Evolutionary conservation across 2,888 invertebrate species (phyloP).

Genomic region (Hyposoter dolosus): DNA sequence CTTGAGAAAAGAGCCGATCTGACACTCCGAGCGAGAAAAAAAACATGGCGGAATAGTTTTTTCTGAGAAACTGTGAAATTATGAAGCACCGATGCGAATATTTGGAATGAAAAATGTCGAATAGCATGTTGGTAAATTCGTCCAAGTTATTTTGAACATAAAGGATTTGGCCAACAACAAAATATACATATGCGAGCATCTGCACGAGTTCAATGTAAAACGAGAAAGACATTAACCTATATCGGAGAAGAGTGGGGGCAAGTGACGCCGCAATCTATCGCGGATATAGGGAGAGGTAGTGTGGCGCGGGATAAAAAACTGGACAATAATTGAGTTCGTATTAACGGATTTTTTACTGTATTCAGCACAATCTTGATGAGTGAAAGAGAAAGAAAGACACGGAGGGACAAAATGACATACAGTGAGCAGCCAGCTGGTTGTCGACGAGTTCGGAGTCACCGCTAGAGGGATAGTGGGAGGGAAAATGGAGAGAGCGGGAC

Average conservation of each 20-base stretch:
- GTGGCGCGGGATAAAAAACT: neutral
- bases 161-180: neutral
- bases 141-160: slow-evolving; percentile 1
- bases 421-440: slow-evolving; percentile 57
- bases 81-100: neutral
- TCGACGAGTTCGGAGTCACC: slow-evolving; percentile 45
- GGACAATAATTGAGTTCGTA: slow-evolving; percentile 7
- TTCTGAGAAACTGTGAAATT: too few species aligned
- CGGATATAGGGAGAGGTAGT: neutral
- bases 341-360: slow-evolving; percentile 27
- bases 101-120: neutral
- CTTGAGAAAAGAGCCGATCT: neutral
- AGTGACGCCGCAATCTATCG: slow-evolving; percentile 1
- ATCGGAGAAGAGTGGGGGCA: neutral
- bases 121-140: neutral
- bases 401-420: neutral
- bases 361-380: neutral
- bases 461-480: slow-evolving; percentile 58
- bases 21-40: neutral
- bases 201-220: slow-evolving; percentile 1
- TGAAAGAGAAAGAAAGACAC: slow-evolving; percentile 21
- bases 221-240: slow-evolving; percentile 10
- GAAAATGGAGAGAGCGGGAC: slow-evolving; percentile 18
- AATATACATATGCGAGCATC: neutral
- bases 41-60: neutral